These are phyloP conservation scores for Lerista edwardsae DNA, from an alignment of 2,797 vertebrate genomes.

Conservation along the genomic window DNA sequence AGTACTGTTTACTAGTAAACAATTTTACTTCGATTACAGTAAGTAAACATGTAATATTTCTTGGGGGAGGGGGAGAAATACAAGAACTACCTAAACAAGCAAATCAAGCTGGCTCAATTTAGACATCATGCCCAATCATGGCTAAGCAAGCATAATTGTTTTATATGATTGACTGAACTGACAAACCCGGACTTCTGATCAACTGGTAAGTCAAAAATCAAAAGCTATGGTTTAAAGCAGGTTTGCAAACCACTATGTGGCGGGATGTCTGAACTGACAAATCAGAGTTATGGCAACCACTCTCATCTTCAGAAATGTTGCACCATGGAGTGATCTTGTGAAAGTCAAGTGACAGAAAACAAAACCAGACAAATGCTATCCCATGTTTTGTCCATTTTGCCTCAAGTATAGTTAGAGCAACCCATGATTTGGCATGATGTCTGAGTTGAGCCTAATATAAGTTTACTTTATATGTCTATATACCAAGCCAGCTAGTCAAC, in stretches of 20 bases:
- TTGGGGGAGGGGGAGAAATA: too few relatives aligned
- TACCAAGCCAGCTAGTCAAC: not conserved
- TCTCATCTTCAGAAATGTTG: not conserved
- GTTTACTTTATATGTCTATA: not conserved
- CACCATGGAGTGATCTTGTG: not conserved
- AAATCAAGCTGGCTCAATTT: not conserved
- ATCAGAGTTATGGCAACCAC: too few relatives aligned
- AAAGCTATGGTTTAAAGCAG: not conserved
- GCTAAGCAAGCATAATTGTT: not conserved
- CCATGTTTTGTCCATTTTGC: not conserved
- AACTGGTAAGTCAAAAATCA: not conserved
- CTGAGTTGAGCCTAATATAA: not conserved
- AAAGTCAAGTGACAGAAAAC: not conserved
- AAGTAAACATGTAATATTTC: not conserved
- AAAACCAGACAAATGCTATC: not conserved
- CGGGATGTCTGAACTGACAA: not conserved
- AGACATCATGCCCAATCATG: not conserved
- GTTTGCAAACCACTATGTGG: not conserved
- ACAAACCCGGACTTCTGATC: not conserved
- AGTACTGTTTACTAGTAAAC: not conserved
- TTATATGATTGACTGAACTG: not conserved
- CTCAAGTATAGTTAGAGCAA: not conserved
- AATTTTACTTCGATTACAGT: not conserved
- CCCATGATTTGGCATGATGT: too few relatives aligned
- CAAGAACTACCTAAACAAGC: not conserved